Percentiles rank a stretch among this genome's conserved stretches.
phyloP scores from a whole-genome alignment of 2,888 invertebrate species.

The Athalia rosae region DNA sequence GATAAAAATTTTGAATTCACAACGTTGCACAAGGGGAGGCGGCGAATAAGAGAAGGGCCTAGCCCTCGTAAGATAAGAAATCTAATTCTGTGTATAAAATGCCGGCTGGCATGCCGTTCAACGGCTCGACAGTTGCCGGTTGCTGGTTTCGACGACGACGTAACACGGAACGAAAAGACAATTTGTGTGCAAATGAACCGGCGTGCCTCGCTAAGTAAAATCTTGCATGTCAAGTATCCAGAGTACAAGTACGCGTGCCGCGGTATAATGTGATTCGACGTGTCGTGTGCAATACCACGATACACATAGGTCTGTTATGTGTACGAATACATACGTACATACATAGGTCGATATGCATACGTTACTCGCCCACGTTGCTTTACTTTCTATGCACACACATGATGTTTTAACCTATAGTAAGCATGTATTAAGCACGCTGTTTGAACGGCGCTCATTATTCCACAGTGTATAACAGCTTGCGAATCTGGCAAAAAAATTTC shows the following conservation, averaged over 20 bases:
- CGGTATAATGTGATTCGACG: slow-evolving; percentile 29
- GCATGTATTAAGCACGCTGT: no score
- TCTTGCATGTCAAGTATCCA: slow-evolving; percentile 61
- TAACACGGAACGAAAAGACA: slow-evolving; percentile 48
- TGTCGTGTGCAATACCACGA: slow-evolving; percentile 20
- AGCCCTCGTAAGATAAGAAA: slow-evolving; percentile 41
- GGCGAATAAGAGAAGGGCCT: background rate
- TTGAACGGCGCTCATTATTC: no score
- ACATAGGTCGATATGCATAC: no score
- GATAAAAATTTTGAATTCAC: slow-evolving; percentile 25
- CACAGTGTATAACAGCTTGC: no score
- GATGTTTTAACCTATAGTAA: no score
- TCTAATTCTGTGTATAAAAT: slow-evolving; percentile 45
- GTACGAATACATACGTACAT: no score
- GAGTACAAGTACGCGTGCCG: slow-evolving; percentile 33
- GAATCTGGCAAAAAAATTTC: no score
- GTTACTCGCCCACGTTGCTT: no score
- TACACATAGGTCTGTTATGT: no score
- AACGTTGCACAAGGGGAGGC: background rate
- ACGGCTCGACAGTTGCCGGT: background rate
- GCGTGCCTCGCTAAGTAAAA: slow-evolving; percentile 61
- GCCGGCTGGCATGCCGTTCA: slow-evolving; percentile 32
- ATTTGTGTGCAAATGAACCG: slow-evolving; percentile 67
- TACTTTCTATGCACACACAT: no score
- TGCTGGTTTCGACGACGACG: slow-evolving; percentile 34